A percentile compares a stretch with the other conserved stretches of the same genome.
Conservation (phyloP, 1,140 invertebrate genomes). For the Acyrthosiphon pisum region DNA sequence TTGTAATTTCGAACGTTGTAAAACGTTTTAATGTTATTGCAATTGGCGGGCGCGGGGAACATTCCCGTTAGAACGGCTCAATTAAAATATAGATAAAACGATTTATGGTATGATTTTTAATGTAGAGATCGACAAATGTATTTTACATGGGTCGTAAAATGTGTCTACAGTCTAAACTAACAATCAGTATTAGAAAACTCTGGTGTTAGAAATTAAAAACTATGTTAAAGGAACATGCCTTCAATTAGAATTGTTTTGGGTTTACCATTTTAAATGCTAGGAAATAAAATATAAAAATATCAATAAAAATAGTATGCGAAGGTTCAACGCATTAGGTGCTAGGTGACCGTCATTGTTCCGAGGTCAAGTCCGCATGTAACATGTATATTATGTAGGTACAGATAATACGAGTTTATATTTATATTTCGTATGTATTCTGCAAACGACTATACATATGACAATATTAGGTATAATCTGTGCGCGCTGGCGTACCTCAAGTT, state of each 20-base stretch:
- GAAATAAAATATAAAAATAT: no score
- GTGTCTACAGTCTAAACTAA: no score
- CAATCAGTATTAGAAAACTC: no score
- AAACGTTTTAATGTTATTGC: background rate
- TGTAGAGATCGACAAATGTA: background rate
- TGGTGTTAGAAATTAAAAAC: no score
- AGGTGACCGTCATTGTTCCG: background rate
- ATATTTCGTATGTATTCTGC: background rate
- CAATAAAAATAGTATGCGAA: background rate
- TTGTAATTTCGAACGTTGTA: constrained; percentile 12
- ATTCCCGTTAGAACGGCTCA: background rate
- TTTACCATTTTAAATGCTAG: background rate
- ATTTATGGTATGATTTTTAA: background rate
- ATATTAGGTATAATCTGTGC: background rate
- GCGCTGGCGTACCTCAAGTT: constrained; percentile 13
- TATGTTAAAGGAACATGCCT: background rate
- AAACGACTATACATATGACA: background rate
- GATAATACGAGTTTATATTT: background rate
- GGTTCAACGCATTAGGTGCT: background rate
- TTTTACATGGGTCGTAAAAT: no score
- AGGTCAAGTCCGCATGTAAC: background rate
- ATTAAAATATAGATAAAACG: background rate
- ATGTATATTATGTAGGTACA: background rate
- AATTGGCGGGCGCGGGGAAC: background rate
- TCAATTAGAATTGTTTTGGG: background rate